Conservation (phyloP, 2,113 vertebrate genomes). For the Parotia lawesii region DNA sequence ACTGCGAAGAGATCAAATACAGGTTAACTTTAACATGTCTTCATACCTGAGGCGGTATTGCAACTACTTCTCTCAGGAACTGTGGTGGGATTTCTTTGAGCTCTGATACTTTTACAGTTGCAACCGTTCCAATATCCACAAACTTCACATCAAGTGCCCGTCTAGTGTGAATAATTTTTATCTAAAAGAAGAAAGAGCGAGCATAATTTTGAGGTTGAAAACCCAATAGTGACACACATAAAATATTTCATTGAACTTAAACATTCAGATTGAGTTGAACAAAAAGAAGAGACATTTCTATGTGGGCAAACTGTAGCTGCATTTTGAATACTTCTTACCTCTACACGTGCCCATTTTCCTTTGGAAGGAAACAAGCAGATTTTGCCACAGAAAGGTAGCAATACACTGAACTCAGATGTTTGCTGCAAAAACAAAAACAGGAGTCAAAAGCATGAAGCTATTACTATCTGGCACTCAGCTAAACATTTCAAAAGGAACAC, state of each 20-base stretch:
- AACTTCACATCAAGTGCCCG: conserved; percentile 85
- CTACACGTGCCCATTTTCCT: conserved; percentile 88
- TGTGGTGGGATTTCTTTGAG: conserved; percentile 85
- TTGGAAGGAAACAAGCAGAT: conserved; percentile 85
- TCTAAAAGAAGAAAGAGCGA: conserved; percentile 68
- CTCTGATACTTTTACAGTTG: conserved; percentile 87
- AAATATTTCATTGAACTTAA: background rate
- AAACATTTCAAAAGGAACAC: background rate
- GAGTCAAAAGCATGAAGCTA: background rate
- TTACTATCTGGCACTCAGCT: background rate
- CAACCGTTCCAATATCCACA: conserved; percentile 82
- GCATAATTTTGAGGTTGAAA: background rate
- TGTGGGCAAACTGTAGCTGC: background rate
- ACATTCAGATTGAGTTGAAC: background rate
- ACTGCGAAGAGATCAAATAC: background rate
- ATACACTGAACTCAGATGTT: conserved; percentile 79
- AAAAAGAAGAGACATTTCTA: background rate
- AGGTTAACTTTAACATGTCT: background rate
- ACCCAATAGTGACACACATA: background rate
- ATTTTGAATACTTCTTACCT: conserved; percentile 75
- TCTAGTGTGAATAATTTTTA: conserved; percentile 84
- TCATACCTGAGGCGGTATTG: conserved; percentile 88
- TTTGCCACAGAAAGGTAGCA: conserved; percentile 87
- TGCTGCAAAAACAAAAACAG: conserved; percentile 65
- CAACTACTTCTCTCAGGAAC: conserved; percentile 77